phyloP scores from a whole-genome alignment of 1,140 invertebrate genomes.

The Tetraneura akinire region DNA sequence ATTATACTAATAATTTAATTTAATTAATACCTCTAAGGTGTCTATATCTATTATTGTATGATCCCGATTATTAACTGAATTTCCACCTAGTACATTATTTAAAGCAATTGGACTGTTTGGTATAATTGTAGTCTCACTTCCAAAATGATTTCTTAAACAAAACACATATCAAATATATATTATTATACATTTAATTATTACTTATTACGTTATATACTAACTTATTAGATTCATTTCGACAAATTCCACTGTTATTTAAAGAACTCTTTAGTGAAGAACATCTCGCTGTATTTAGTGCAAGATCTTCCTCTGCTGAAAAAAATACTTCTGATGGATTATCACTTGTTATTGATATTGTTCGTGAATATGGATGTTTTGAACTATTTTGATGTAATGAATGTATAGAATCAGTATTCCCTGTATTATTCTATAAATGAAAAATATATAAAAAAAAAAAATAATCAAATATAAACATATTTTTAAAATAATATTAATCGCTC shows the following conservation, averaged over 20 bases:
- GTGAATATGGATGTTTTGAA: conserved; percentile 58
- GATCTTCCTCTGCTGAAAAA: conserved; percentile 87
- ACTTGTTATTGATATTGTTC: conserved; percentile 82
- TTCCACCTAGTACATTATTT: neutral
- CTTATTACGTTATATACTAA: conserved; percentile 3
- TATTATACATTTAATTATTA: too few species aligned
- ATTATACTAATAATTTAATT: neutral
- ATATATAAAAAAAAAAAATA: neutral
- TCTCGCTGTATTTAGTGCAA: conserved; percentile 59
- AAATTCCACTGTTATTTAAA: conserved; percentile 29
- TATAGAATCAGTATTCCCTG: conserved; percentile 15
- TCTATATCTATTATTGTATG: conserved; percentile 32
- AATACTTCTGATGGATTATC: conserved; percentile 89
- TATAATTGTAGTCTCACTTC: conserved; percentile 45
- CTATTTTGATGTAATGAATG: conserved; percentile 32
- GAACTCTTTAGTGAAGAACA: conserved; percentile 38
- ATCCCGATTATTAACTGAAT: neutral
- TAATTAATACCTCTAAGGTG: conserved; percentile 2
- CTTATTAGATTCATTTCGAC: conserved; percentile 37
- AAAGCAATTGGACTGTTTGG: neutral
- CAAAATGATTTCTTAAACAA: conserved; percentile 46
- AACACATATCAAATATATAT: neutral
- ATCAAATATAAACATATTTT: neutral
- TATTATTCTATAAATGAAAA: conserved; percentile 5
- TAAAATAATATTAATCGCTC: neutral